These are phyloP conservation scores for Drosophila murphyi DNA, from an alignment of 1,140 invertebrate genomes.

Conservation along the genomic window DNA sequence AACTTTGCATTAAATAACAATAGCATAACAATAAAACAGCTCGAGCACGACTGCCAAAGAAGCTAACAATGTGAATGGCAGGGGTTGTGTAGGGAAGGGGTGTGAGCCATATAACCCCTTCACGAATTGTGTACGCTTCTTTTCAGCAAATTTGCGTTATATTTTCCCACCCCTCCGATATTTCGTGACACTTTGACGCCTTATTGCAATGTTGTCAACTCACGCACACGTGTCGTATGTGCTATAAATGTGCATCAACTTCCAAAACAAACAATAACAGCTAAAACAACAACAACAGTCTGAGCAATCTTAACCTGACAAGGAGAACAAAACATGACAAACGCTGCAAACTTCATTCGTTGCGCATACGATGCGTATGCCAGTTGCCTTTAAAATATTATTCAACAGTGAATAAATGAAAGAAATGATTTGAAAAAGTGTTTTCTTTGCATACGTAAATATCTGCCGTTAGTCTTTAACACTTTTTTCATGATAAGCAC, in stretches of 20 bases:
- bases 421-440: background rate
- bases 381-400: slow-evolving; percentile 5
- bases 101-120: slow-evolving; percentile 52
- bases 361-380: slow-evolving; percentile 56
- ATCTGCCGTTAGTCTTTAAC: background rate
- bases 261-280: no score
- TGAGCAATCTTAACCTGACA: slow-evolving; percentile 6
- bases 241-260: slow-evolving; percentile 22
- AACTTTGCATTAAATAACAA: slow-evolving; percentile 80
- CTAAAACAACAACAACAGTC: no score
- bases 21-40: slow-evolving; percentile 73
- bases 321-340: slow-evolving; percentile 41
- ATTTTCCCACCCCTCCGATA: background rate
- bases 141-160: slow-evolving; percentile 31
- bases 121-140: slow-evolving; percentile 33
- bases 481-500: background rate
- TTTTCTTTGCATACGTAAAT: slow-evolving; percentile 3
- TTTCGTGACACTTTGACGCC: slow-evolving; percentile 50
- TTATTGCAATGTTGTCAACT: slow-evolving; percentile 58
- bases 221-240: slow-evolving; percentile 61
- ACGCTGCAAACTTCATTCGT: slow-evolving; percentile 49
- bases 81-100: slow-evolving; percentile 1
- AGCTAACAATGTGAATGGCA: slow-evolving; percentile 15
- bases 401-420: background rate
- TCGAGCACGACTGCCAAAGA: slow-evolving; percentile 38